Percentiles rank a stretch among this genome's conserved stretches.
Evolutionary conservation across 2,888 invertebrate species (phyloP).

Genomic region (Willowsia nigromaculata): DNA sequence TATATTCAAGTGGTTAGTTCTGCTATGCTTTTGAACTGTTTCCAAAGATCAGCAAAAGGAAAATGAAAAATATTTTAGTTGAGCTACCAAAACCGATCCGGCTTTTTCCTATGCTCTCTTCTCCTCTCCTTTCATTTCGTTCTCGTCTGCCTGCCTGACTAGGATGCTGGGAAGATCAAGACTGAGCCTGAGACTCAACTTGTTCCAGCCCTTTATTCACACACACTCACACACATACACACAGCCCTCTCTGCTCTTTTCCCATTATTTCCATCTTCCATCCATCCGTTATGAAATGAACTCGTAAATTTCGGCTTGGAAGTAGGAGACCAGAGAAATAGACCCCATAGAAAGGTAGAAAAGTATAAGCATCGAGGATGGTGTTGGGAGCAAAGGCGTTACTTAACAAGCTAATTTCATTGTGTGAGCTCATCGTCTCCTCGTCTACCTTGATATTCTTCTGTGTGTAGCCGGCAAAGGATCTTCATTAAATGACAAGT

Average conservation of each 20-base stretch:
- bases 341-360: background rate
- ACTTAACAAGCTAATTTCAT: slow-evolving; percentile 50
- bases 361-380: background rate
- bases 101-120: background rate
- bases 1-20: slow-evolving; percentile 18
- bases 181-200: slow-evolving; percentile 28
- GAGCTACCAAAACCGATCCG: background rate
- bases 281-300: slow-evolving; percentile 42
- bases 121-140: background rate
- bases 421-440: slow-evolving; percentile 11
- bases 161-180: slow-evolving; percentile 54
- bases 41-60: slow-evolving; percentile 6
- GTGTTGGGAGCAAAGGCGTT: slow-evolving; percentile 35
- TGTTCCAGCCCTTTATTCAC: slow-evolving; percentile 21
- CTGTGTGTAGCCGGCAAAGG: background rate
- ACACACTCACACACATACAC: background rate
- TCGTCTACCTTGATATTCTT: background rate
- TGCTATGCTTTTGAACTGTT: background rate
- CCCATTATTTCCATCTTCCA: background rate
- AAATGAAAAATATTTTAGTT: background rate
- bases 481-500: slow-evolving; percentile 36
- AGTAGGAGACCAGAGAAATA: background rate
- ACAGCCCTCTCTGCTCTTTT: background rate
- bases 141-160: background rate
- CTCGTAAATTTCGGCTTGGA: slow-evolving; percentile 24